Conservation (phyloP, 2,113 vertebrate genomes). For the Phycodurus eques region DNA sequence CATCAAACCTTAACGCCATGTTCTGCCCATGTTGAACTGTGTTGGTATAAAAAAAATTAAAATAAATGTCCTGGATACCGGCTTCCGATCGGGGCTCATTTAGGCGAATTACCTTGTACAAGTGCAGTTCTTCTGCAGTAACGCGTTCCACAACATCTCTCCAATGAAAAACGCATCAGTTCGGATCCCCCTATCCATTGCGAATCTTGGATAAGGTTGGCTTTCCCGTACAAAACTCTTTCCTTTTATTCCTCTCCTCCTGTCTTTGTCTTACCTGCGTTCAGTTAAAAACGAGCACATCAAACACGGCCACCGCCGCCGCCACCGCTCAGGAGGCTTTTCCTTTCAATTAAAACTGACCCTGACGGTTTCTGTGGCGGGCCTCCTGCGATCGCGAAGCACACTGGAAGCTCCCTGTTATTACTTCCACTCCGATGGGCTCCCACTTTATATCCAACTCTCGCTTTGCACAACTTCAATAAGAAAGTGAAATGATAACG, state of each 20-base stretch:
- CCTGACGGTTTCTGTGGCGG: constrained; percentile 37
- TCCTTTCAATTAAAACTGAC: constrained; percentile 64
- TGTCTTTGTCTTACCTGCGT: constrained; percentile 37
- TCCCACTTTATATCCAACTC: constrained; percentile 10
- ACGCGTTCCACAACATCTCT: no score
- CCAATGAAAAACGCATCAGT: neutral
- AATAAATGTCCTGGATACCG: no score
- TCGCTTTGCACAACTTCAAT: neutral
- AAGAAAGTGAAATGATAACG: constrained; percentile 19
- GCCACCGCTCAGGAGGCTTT: constrained; percentile 14
- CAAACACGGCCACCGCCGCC: constrained; percentile 53
- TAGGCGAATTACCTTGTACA: no score
- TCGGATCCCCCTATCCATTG: constrained; percentile 10
- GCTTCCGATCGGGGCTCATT: no score
- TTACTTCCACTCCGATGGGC: constrained; percentile 41
- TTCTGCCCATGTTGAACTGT: no score
- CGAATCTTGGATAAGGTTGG: constrained; percentile 38
- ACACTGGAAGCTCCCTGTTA: constrained; percentile 37
- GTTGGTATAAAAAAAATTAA: no score
- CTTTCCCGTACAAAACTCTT: constrained; percentile 33
- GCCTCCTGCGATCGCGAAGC: constrained; percentile 17
- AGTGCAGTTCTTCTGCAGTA: no score
- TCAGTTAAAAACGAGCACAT: constrained; percentile 60
- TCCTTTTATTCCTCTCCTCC: constrained; percentile 41
- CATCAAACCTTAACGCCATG: no score